Evolutionary conservation across 2,888 invertebrate genomes (phyloP), one percentile per base, ranked within the genome.

Genomic region (Falcaria lacertinaria): DNA sequence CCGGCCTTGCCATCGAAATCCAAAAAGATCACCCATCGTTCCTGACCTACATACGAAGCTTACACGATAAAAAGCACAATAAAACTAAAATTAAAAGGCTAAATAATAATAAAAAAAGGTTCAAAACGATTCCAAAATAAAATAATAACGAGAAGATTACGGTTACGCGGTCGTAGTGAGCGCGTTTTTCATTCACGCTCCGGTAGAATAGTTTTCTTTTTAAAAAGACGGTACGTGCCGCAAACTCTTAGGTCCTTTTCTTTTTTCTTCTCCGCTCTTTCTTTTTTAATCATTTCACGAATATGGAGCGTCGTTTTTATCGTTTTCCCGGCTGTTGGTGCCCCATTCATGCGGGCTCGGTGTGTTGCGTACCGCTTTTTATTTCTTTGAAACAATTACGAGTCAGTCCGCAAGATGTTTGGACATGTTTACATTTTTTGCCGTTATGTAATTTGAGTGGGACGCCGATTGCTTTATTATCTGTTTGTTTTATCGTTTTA

Each of bases 251-350:
- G 63, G 65, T 70, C 72, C 84, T 81, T 78, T 76, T 82, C 65
- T 69, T 77, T 75, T 71, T 68, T 74, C 71, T 67, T 64, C 61
- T 64, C 67, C 42, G 39, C 15, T 72, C 67, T 75, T 84, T 74
- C 73, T 81, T 86, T 86, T 88, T 86, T 83, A 84, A 88, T 87
- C 85, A 86, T 87, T 86, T 88, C 86, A 82, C 87, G 88, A 89
- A 88, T 89, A 88, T 89, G 86, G 87, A 77, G 69, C 83, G 80
- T 69, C 76, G 75, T 85, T 85, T 84, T 85, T 87, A 84, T 82
- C 80, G 80, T 88, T 87, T 85, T 86, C 83, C 87, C 83, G 76
- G 71, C 65, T 60, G 69, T 74, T 74, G 65, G 64, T 48, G 57
- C 66, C 69, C 74, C 84, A 83, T 85, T 83, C 80, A 84, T 76